Conservation (phyloP, 1,140 invertebrate genomes). For the Gerris buenoi region DNA sequence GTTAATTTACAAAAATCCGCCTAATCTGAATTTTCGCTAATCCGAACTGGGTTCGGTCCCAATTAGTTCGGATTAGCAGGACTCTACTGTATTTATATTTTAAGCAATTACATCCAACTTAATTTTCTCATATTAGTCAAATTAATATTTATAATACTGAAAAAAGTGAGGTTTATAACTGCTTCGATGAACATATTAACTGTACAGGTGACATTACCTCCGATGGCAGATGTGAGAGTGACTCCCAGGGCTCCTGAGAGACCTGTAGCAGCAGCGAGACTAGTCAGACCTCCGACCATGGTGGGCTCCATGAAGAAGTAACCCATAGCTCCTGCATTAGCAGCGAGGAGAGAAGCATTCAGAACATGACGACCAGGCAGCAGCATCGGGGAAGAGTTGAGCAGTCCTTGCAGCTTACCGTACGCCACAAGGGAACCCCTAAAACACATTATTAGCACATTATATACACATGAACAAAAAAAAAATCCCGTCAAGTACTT, state of each 20-base stretch:
- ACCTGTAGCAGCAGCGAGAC: conserved; percentile 56
- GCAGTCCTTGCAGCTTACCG: conserved; percentile 71
- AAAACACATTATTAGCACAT: conserved; percentile 18
- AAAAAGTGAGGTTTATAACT: no score
- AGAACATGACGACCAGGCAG: conserved; percentile 68
- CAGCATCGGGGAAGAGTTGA: conserved; percentile 62
- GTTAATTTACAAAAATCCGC: no score
- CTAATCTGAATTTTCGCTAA: no score
- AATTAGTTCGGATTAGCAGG: no score
- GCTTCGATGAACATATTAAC: no score
- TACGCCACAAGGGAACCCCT: conserved; percentile 80
- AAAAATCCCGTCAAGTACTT: no score
- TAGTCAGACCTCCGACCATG: conserved; percentile 42
- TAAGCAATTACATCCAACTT: no score
- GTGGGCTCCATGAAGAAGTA: conserved; percentile 48
- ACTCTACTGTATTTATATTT: no score
- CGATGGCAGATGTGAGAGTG: conserved; percentile 75
- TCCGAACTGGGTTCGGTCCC: no score
- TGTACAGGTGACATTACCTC: conserved; percentile 37
- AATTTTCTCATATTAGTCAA: no score
- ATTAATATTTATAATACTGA: no score
- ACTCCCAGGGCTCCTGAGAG: conserved; percentile 65
- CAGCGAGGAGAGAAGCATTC: conserved; percentile 50
- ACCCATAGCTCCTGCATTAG: conserved; percentile 53
- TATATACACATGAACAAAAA: conserved; percentile 2